Percentiles rank a stretch among this genome's conserved stretches.
Conservation (phyloP, 2,113 vertebrate species). For the Sturnus vulgaris region DNA sequence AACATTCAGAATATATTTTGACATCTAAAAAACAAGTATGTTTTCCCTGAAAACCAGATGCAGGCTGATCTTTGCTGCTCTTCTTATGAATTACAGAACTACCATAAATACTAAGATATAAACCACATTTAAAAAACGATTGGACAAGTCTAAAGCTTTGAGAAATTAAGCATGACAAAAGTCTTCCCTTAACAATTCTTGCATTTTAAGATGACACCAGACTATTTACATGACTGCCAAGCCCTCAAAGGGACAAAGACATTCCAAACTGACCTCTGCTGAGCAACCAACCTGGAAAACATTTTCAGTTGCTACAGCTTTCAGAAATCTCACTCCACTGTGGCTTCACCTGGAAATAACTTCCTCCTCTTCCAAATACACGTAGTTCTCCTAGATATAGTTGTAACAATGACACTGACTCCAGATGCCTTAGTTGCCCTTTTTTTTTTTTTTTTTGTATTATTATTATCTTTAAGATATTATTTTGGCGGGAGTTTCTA, state of each 20-base stretch:
- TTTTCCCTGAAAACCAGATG: neutral
- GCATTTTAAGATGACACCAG: neutral
- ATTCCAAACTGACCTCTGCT: neutral
- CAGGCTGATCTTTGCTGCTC: neutral
- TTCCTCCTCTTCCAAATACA: neutral
- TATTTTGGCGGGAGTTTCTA: rapidly evolving
- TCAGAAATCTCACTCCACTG: neutral
- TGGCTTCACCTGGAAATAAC: neutral
- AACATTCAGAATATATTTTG: neutral
- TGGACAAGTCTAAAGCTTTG: neutral
- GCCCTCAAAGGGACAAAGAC: neutral
- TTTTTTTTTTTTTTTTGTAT: neutral
- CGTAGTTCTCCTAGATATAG: rapidly evolving
- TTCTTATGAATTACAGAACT: neutral
- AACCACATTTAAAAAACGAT: rapidly evolving
- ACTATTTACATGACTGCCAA: neutral
- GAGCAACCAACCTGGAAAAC: neutral
- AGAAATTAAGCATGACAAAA: neutral
- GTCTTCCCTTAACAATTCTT: neutral
- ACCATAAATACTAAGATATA: neutral
- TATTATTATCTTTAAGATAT: neutral
- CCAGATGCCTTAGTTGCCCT: rapidly evolving
- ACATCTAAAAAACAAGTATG: neutral
- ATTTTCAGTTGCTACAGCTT: neutral
- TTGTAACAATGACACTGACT: neutral